phyloP scores from a whole-genome alignment of 2,113 vertebrate species.

The Synodontis membranacea region DNA sequence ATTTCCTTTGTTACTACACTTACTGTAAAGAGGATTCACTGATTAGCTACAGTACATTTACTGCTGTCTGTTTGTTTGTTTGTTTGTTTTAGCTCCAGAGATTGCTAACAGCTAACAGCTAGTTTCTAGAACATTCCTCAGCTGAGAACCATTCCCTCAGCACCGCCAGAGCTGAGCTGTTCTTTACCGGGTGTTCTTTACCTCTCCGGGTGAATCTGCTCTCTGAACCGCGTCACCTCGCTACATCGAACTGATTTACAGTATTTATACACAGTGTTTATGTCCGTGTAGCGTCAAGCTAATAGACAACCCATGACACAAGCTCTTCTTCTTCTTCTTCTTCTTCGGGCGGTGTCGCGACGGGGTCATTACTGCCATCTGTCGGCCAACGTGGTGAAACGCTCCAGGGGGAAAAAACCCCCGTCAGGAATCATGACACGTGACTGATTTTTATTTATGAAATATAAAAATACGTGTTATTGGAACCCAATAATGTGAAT shows the following conservation, averaged over 20 bases:
- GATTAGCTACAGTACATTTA: not conserved
- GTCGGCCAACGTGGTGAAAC: not conserved
- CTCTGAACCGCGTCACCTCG: no score
- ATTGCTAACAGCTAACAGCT: not conserved
- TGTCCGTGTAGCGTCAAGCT: not conserved
- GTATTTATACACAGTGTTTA: not conserved
- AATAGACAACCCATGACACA: conserved; percentile 21
- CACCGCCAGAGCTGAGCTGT: not conserved
- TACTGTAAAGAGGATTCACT: no score
- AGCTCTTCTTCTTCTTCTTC: no score
- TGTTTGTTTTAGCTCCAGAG: not conserved
- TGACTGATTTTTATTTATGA: no score
- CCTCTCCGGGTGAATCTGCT: not conserved
- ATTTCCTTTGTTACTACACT: not conserved
- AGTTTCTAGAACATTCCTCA: not conserved
- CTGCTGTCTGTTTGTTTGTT: not conserved
- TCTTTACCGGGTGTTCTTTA: not conserved
- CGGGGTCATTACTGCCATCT: conserved; percentile 19
- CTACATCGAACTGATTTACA: not conserved
- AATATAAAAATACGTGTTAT: no score
- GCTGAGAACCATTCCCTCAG: no score
- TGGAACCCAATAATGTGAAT: no score
- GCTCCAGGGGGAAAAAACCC: no score
- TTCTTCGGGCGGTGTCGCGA: not conserved
- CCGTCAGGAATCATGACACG: no score